Evolutionary conservation across 2,888 invertebrate species (phyloP).

Genomic region (Allygus modestus): DNA sequence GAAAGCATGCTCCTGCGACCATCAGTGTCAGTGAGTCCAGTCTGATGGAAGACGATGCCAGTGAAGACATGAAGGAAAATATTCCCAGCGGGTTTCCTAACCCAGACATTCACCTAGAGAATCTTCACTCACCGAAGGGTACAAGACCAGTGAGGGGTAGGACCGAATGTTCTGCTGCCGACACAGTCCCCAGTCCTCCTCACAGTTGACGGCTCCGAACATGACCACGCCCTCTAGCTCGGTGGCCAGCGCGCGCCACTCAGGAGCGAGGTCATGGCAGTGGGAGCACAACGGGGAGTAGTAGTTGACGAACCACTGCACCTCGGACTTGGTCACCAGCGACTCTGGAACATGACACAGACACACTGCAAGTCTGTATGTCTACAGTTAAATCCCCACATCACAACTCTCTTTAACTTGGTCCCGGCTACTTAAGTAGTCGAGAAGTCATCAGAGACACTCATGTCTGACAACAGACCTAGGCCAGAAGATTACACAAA

Average conservation of each 20-base stretch:
- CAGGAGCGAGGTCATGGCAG: conserved; percentile 89
- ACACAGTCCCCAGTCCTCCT: conserved; percentile 89
- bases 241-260: conserved; percentile 88
- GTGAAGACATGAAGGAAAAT: too few relatives aligned
- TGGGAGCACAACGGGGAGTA: conserved; percentile 93
- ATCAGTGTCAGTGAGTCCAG: too few relatives aligned
- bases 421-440: too few relatives aligned
- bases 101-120: too few relatives aligned
- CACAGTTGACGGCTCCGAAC: conserved; percentile 92
- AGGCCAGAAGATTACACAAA: too few relatives aligned
- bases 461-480: too few relatives aligned
- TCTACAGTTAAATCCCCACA: conserved; percentile 69
- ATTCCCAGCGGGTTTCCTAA: too few relatives aligned
- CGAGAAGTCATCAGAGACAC: too few relatives aligned
- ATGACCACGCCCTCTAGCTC: conserved; percentile 88
- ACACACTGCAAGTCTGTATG: too few relatives aligned
- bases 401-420: too few relatives aligned
- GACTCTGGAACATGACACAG: conserved; percentile 75
- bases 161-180: conserved; percentile 84
- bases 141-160: conserved; percentile 88
- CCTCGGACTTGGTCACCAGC: conserved; percentile 79
- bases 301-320: conserved; percentile 91
- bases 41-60: too few relatives aligned
- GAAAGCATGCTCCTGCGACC: too few relatives aligned
- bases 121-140: conserved; percentile 78